Evolutionary conservation across 2,888 invertebrate species (phyloP), one percentile per base, ranked within the genome.

Genomic region (Limnephilus lunatus): DNA sequence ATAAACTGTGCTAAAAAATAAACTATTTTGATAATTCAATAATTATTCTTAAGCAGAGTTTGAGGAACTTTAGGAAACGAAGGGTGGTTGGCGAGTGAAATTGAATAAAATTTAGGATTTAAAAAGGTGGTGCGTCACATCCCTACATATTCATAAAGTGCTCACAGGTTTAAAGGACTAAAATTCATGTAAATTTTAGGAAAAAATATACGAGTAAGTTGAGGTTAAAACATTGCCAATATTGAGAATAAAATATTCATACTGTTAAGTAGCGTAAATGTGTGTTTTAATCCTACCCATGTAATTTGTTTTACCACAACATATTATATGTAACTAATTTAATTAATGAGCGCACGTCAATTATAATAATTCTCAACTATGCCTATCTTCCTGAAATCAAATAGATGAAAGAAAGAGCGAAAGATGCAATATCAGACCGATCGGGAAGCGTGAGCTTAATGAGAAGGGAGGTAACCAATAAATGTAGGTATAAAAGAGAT

Each of bases 91-190:
- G 39, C n/a, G 89, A 53, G 39, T n/a, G 85, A 85, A 92, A 92
- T 92, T 92, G 90, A 92, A 92, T 85, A 92, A 85, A 91, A 82
- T 92, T 85, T 92, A 90, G 88, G 90, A 89, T 85, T n/a, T 88
- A 89, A 83, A 90, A 90, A 90, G 92, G 81, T 87, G 90, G 90
- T 35, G 81, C 81, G 90, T 92, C 85, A 92, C 85, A 90, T 90
- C 85, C 39, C 80, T 92, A 48, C 92, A 90, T 92, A 92, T 90
- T 90, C 90, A 90, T 85, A 81, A 85, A 39, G 44, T 85, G 35
- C 35, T 25, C 35, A 19, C 25, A 91, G 81, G 87, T 81, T 91
- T 83, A 83, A 83, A 44, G 39, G n/a, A 89, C n/a, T 35, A 39
- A 82, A 88, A 39, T 53, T 91, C 89, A 91, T 89, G 89, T 89